Conservation (phyloP, 2,113 vertebrate genomes). For the Aleadryas rufinucha region DNA sequence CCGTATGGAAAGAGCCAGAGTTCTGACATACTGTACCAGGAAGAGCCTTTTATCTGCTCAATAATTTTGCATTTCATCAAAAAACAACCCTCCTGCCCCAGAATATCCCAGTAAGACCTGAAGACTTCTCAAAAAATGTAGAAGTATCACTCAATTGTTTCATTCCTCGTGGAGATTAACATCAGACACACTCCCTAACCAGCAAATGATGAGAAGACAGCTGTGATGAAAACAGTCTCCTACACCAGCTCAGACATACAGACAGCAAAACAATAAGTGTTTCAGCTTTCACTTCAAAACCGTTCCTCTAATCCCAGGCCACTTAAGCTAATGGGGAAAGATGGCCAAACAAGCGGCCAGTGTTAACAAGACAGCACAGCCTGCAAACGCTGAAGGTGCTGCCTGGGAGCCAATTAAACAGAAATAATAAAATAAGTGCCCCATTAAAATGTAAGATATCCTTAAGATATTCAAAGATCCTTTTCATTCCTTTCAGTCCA, state of each 20-base stretch:
- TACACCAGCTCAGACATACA: conserved; percentile 10
- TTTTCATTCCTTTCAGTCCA: conserved; percentile 70
- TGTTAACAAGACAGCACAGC: not conserved
- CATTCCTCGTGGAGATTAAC: conserved; percentile 28
- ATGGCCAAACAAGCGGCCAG: not conserved
- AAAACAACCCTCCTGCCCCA: not conserved
- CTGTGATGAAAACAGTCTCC: conserved; percentile 28
- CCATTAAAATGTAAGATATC: conserved; percentile 21
- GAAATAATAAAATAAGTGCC: not conserved
- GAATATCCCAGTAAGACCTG: not conserved
- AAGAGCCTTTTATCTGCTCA: not conserved
- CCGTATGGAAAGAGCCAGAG: not conserved
- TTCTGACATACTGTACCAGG: not conserved
- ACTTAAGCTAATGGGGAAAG: not conserved
- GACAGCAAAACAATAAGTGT: conserved; percentile 12
- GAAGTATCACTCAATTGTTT: not conserved
- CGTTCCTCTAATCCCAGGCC: conserved; percentile 4
- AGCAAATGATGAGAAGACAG: conserved; percentile 2
- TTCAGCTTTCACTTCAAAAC: conserved; percentile 45
- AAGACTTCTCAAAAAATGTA: not conserved
- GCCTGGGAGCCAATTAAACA: not conserved
- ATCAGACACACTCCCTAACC: conserved; percentile 45
- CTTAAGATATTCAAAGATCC: conserved; percentile 11
- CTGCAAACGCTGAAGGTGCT: not conserved
- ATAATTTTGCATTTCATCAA: not conserved